phyloP scores from a whole-genome alignment of 64 coral and sea anemone species.

The Acropora yongei region DNA sequence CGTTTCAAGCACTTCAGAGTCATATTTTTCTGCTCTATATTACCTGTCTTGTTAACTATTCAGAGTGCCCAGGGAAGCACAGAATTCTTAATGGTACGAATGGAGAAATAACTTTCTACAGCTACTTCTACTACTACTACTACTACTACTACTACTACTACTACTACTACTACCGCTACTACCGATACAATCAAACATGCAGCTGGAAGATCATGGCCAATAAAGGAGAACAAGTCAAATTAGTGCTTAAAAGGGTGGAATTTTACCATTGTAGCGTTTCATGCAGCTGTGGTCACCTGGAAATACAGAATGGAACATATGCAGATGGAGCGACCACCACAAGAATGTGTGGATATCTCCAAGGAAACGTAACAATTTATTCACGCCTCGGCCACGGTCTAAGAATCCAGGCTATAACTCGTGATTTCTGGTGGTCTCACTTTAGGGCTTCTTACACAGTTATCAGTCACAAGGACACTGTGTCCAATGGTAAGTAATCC shows the following conservation, averaged over 20 bases:
- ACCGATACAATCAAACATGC: no score
- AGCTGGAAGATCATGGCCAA: background rate
- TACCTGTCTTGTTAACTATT: no score
- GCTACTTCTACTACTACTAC: no score
- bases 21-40: no score
- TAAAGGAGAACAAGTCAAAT: constrained; percentile 1
- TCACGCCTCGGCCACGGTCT: background rate
- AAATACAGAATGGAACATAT: background rate
- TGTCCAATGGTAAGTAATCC: background rate
- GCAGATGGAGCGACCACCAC: background rate
- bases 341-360: background rate
- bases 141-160: no score
- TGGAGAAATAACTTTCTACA: no score
- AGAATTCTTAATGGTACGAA: no score
- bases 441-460: background rate
- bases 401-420: background rate
- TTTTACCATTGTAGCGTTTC: background rate
- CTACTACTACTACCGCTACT: no score
- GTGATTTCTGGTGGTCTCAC: no score
- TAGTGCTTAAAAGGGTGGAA: background rate
- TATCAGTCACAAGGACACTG: background rate
- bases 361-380: background rate
- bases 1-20: no score
- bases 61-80: no score
- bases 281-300: background rate